Evolutionary conservation across 2,113 vertebrate genomes (phyloP).

Genomic region (Gasterosteus nipponicus): DNA sequence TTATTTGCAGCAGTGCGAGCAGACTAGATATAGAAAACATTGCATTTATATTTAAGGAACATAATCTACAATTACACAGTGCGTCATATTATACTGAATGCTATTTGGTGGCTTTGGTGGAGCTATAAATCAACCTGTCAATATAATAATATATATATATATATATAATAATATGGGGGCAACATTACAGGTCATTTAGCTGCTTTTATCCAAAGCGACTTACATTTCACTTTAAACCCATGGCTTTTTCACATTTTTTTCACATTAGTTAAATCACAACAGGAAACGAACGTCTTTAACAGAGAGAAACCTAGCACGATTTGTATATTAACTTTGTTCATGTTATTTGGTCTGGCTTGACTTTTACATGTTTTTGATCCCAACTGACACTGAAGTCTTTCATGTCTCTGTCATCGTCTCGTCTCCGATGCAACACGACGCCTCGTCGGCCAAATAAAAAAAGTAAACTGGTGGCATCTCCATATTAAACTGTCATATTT

Average conservation of each 20-base stretch:
- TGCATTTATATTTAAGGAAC: conserved; percentile 3
- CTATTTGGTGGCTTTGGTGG: neutral
- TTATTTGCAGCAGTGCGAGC: neutral
- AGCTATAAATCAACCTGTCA: neutral
- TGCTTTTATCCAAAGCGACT: too few relatives aligned
- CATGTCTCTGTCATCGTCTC: conserved; percentile 12
- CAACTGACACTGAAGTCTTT: conserved; percentile 18
- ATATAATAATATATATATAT: neutral
- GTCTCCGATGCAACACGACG: conserved; percentile 38
- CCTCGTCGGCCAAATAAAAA: neutral
- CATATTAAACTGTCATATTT: conserved; percentile 34
- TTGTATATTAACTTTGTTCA: conserved; percentile 6
- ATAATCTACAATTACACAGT: conserved; percentile 19
- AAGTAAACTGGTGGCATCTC: conserved; percentile 32
- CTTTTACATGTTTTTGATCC: conserved; percentile 30
- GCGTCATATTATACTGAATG: neutral
- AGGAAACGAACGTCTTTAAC: conserved; percentile 9
- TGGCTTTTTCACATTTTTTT: too few relatives aligned
- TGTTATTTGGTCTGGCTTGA: conserved; percentile 17
- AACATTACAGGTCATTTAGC: too few relatives aligned
- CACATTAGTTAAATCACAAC: too few relatives aligned
- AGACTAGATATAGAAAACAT: neutral
- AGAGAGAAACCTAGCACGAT: neutral
- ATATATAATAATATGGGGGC: too few relatives aligned
- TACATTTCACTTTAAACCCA: too few relatives aligned